phyloP scores from a whole-genome alignment of 2,113 vertebrate genomes.

The Pachyramphus minor region DNA sequence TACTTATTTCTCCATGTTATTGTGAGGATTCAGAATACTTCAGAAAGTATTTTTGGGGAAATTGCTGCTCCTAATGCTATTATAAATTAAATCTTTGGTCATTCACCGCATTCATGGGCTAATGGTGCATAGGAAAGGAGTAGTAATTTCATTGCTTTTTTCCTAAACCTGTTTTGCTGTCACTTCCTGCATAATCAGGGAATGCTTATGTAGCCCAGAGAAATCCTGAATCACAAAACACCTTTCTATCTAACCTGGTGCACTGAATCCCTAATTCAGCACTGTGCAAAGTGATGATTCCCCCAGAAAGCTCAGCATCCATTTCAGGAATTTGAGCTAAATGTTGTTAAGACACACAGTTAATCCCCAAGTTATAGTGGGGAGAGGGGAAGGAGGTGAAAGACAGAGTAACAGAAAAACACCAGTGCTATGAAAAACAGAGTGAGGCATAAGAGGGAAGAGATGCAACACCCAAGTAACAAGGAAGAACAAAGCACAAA shows the following conservation, averaged over 20 bases:
- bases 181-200: neutral
- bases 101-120: neutral
- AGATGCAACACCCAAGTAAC: neutral
- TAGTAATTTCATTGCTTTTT: neutral
- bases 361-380: neutral
- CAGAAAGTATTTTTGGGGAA: neutral
- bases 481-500: neutral
- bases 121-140: neutral
- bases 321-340: neutral
- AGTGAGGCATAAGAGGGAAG: neutral
- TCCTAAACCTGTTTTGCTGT: neutral
- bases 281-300: neutral
- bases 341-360: neutral
- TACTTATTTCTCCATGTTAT: neutral
- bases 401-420: neutral
- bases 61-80: neutral
- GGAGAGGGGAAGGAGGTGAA: neutral
- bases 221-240: neutral
- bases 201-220: neutral
- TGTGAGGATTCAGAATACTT: neutral
- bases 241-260: neutral
- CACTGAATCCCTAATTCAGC: neutral
- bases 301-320: neutral
- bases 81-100: neutral
- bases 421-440: neutral